Percentiles rank a stretch among this genome's conserved stretches.
These are phyloP conservation scores for Ormyrus labotus DNA, from an alignment of 2,888 invertebrate species.

Conservation along the genomic window DNA sequence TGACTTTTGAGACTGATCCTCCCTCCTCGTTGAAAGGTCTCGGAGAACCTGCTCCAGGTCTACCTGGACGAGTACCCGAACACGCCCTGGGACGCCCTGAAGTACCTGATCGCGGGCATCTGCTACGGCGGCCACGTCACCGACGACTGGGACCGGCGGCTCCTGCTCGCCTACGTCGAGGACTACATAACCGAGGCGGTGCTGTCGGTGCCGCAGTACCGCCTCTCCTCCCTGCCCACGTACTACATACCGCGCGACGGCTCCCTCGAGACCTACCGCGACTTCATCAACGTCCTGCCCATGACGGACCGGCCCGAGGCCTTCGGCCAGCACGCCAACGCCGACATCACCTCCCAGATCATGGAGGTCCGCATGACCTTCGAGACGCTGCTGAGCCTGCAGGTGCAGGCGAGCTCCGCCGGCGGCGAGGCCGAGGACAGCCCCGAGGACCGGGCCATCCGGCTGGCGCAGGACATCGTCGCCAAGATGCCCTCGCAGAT, in stretches of 20 bases:
- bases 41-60: conserved; percentile 88
- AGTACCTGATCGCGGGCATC: conserved; percentile 91
- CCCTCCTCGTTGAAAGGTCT: conserved; percentile 77
- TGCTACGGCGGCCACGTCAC: conserved; percentile 93
- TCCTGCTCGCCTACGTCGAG: conserved; percentile 89
- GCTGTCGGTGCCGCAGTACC: conserved; percentile 82
- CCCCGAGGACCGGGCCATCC: conserved; percentile 83
- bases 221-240: conserved; percentile 84
- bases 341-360: conserved; percentile 91
- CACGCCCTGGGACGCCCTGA: conserved; percentile 93
- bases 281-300: conserved; percentile 88
- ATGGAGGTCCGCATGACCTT: conserved; percentile 87
- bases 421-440: conserved; percentile 79
- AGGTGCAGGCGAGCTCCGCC: conserved; percentile 79
- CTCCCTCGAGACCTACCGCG: conserved; percentile 86
- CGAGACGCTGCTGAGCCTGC: conserved; percentile 86
- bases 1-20: too few relatives aligned
- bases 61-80: conserved; percentile 90
- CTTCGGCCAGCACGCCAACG: conserved; percentile 93
- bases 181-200: conserved; percentile 88
- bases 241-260: conserved; percentile 92
- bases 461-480: conserved; percentile 84
- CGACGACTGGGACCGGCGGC: conserved; percentile 85
- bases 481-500: conserved; percentile 84
- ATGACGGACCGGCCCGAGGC: conserved; percentile 89